Evolutionary conservation across 1,140 invertebrate genomes (phyloP).

Genomic region (Pseudomyrmex sp.): DNA sequence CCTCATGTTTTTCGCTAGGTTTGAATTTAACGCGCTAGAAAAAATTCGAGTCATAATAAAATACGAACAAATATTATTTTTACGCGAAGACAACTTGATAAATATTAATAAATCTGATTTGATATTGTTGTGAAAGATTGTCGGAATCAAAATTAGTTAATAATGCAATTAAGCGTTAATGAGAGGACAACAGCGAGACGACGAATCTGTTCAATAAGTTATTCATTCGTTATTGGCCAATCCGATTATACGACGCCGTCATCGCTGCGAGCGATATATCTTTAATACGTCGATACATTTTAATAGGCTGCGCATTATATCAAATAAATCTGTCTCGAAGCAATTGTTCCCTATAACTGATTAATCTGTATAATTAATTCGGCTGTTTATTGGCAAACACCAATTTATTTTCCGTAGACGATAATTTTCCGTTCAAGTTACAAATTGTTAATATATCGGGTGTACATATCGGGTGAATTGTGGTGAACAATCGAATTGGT

Average conservation of each 20-base stretch:
- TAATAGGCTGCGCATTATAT: neutral
- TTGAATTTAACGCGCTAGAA: neutral
- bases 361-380: constrained; percentile 48
- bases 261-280: constrained; percentile 29
- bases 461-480: too few relatives aligned
- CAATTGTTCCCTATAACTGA: constrained; percentile 36
- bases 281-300: constrained; percentile 26
- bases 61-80: too few relatives aligned
- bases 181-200: neutral
- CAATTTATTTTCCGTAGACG: neutral
- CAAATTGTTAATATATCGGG: constrained; percentile 9
- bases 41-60: neutral
- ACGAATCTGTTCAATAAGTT: constrained; percentile 28
- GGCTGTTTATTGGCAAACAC: neutral
- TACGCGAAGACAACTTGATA: neutral
- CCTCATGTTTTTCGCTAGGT: constrained; percentile 4
- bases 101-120: neutral
- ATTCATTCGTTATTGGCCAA: constrained; percentile 33
- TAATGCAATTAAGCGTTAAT: constrained; percentile 17
- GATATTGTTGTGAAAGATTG: neutral
- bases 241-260: constrained; percentile 29
- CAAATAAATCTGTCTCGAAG: constrained; percentile 30
- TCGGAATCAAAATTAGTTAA: constrained; percentile 21
- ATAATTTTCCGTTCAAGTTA: constrained; percentile 19
- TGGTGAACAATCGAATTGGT: too few relatives aligned